Percentiles rank a stretch among this genome's conserved stretches.
Evolutionary conservation across 1,140 invertebrate genomes (phyloP).

Genomic region (Planococcus citri): DNA sequence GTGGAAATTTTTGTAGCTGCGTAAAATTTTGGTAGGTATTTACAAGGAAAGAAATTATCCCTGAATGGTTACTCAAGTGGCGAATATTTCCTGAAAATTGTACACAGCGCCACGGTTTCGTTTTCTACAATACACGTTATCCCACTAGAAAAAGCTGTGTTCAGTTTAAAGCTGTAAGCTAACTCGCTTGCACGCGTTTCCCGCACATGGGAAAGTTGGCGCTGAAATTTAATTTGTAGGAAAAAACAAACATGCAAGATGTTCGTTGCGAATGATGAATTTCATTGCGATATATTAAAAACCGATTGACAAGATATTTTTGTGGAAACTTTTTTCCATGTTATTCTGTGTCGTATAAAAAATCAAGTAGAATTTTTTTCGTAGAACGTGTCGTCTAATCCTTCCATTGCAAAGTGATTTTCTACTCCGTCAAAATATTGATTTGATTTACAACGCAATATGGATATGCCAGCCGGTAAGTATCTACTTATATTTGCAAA

Average conservation of each 20-base stretch:
- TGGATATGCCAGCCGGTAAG: constrained; percentile 13
- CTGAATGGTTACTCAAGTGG: no score
- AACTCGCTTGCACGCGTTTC: neutral
- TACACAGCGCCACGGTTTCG: neutral
- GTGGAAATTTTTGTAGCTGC: no score
- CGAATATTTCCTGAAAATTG: no score
- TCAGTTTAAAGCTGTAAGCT: constrained; percentile 13
- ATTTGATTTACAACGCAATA: constrained; percentile 15
- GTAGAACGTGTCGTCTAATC: neutral
- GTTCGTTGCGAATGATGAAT: neutral
- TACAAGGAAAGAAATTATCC: no score
- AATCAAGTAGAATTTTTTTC: neutral
- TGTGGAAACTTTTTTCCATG: no score
- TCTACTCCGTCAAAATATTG: constrained; percentile 10
- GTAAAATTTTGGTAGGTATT: no score
- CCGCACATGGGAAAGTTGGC: neutral
- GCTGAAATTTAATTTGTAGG: neutral
- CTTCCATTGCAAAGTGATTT: neutral
- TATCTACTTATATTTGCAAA: neutral
- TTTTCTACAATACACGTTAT: neutral
- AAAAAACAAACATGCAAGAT: neutral
- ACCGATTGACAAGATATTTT: neutral
- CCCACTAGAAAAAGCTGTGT: neutral
- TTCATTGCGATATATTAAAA: neutral
- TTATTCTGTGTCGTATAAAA: no score